Evolutionary conservation across 2,888 invertebrate genomes (phyloP), one percentile per base, ranked within the genome.

Genomic region (Dastarcus helophoroides): DNA sequence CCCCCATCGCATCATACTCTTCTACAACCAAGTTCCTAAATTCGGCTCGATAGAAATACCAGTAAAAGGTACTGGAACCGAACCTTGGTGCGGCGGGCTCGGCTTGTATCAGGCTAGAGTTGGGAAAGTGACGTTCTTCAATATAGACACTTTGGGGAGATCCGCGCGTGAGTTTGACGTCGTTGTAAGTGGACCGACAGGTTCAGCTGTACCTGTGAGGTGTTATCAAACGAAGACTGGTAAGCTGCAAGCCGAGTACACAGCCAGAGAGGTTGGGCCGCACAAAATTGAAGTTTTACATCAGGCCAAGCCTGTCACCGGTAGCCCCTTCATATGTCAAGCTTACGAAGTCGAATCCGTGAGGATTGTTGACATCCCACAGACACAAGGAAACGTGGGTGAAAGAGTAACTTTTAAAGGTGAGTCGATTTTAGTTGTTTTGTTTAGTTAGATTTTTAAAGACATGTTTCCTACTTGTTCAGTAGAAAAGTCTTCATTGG

Each of bases 151-250:
- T 0, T 69, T 85, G 4, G 86, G 88, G 3, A 69, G 82, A 26
- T 78, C 84, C 2, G 84, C 84, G 2, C 68, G 89, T 32, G 89
- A 90, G 55, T 90, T 91, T 53, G 91, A 91, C 58, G 90, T 91
- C 0, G 83, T 91, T 0, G 82, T 95, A 3, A 62, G 62, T 42
- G 58, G 62, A 16, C 62, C 62, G 2, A 57, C 54, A 1, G 62
- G 61, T 12, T 57, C 60, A 4, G 63, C 63, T 3, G 48, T 62
- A 15, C 63, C 63, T 3, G 63, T 63, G 1, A 62, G 91, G 34
- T 94, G 97, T 54, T 93, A 93, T 59, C 91, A 91, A 56, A 95
- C 95, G 37, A 88, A 94, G 52, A 91, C 94, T 37, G 95, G 95
- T 2, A 81, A 91, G 51, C 68, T 94, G 32, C 79, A 91, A 56